Evolutionary conservation across 2,113 vertebrate species (phyloP).

Genomic region (sheep (Ovis aries)): DNA sequence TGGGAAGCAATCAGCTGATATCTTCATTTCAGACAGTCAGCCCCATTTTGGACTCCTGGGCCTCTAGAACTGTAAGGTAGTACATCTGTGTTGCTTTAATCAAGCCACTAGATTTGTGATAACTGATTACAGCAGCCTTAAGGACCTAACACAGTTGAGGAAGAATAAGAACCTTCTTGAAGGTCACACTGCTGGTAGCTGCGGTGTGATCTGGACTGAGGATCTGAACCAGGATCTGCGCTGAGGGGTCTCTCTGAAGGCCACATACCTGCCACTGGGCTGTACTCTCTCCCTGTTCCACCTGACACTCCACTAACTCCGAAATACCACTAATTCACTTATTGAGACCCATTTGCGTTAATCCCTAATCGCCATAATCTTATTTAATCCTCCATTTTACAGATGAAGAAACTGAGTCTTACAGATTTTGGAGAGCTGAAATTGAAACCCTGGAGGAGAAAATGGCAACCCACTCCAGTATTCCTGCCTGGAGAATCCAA

Average conservation of each 20-base stretch:
- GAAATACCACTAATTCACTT: neutral
- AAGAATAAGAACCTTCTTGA: neutral
- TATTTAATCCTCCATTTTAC: neutral
- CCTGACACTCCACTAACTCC: neutral
- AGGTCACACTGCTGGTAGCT: no score
- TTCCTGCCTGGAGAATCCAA: neutral
- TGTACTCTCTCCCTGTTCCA: neutral
- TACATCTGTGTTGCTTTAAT: neutral
- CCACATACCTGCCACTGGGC: fast-evolving
- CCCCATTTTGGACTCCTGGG: neutral
- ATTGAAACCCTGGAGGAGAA: neutral
- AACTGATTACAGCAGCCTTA: neutral
- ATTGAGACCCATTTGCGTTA: neutral
- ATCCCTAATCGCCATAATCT: neutral
- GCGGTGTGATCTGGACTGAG: neutral
- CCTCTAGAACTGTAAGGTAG: neutral
- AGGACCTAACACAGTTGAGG: neutral
- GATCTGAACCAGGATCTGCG: neutral
- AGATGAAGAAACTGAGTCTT: neutral
- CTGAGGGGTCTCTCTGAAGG: neutral
- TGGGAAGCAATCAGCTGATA: neutral
- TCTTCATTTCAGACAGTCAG: neutral
- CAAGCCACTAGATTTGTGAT: neutral
- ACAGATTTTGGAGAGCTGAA: neutral
- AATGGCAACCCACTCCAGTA: neutral